Percentiles rank a stretch among this genome's conserved stretches.
phyloP scores from a whole-genome alignment of 2,113 vertebrate species.

The Chitala chitala region DNA sequence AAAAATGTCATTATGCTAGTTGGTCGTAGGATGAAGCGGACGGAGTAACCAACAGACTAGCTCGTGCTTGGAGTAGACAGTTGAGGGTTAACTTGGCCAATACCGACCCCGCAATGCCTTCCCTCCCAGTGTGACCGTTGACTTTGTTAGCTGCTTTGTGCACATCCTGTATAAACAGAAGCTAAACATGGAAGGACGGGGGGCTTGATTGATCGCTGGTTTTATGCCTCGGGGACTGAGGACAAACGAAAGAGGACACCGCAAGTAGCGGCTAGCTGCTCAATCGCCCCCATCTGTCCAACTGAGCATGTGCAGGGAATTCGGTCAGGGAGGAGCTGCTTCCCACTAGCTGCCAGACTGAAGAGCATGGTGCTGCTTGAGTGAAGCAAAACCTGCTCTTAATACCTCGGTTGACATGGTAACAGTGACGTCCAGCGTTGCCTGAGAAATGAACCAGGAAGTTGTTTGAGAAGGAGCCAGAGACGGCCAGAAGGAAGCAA shows the following conservation, averaged over 20 bases:
- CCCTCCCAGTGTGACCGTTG: conserved; percentile 7
- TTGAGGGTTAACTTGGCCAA: conserved; percentile 30
- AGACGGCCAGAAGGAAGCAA: conserved; percentile 21
- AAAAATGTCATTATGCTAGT: neutral
- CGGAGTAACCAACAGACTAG: neutral
- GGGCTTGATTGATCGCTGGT: conserved; percentile 24
- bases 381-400: conserved; percentile 42
- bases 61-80: neutral
- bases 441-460: conserved; percentile 44
- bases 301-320: neutral
- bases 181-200: neutral
- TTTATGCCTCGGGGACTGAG: neutral
- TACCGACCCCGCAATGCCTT: neutral
- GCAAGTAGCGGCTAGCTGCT: neutral
- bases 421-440: conserved; percentile 44
- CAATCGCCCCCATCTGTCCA: neutral
- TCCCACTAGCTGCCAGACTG: conserved; percentile 43
- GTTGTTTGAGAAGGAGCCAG: conserved; percentile 29
- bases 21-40: neutral
- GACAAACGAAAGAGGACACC: neutral
- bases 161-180: conserved; percentile 24
- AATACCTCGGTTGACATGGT: conserved; percentile 51
- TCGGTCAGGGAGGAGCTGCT: conserved; percentile 21
- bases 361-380: conserved; percentile 48
- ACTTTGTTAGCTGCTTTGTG: conserved; percentile 32